phyloP scores from a whole-genome alignment of 2,113 vertebrate genomes.

The Regulus satrapa region DNA sequence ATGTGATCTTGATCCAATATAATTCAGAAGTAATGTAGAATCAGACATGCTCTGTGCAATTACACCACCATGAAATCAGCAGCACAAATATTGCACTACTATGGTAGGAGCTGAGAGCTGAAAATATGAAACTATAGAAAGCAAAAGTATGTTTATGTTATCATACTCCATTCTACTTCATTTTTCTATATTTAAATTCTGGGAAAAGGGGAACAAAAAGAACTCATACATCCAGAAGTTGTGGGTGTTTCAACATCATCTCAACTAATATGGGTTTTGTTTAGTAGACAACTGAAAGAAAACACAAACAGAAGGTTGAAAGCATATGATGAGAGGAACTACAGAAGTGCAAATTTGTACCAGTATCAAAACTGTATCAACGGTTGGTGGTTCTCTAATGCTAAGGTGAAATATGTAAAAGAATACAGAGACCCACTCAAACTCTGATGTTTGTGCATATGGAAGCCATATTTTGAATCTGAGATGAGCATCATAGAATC shows the following conservation, averaged over 20 bases:
- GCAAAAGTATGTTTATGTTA: neutral
- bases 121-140: neutral
- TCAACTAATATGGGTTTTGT: neutral
- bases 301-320: neutral
- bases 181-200: neutral
- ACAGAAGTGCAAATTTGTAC: neutral
- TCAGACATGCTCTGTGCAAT: neutral
- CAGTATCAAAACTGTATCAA: neutral
- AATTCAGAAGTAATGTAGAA: neutral
- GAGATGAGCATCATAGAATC: neutral
- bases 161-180: neutral
- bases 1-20: neutral
- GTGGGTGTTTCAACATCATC: neutral
- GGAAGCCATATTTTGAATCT: neutral
- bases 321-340: neutral
- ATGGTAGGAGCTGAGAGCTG: neutral
- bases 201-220: neutral
- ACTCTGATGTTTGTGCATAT: neutral
- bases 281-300: neutral
- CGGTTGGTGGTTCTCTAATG: neutral
- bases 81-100: neutral
- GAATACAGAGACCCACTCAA: neutral
- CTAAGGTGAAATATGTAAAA: neutral
- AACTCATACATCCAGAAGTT: neutral
- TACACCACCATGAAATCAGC: neutral